A percentile compares a stretch with the other conserved stretches of the same genome.
phyloP scores from a whole-genome alignment of 2,888 invertebrate genomes.

The Ceratothoa steindachneri region DNA sequence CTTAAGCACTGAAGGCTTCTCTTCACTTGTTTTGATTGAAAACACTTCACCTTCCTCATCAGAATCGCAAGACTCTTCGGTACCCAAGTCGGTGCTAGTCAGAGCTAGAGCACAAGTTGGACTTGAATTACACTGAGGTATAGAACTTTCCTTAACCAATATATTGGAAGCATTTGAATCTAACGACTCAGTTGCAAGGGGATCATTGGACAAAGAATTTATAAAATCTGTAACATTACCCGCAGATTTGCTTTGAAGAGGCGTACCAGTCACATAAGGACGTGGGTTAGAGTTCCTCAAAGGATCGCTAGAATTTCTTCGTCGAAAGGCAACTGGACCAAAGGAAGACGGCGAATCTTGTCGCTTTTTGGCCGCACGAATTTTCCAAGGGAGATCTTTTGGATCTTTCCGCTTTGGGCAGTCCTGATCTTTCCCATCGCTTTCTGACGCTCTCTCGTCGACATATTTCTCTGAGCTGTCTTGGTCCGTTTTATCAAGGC shows the following conservation, averaged over 20 bases:
- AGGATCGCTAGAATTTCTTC: slow-evolving; percentile 18
- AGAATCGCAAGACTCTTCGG: slow-evolving; percentile 35
- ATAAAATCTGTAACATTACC: slow-evolving; percentile 21
- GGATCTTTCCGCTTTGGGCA: slow-evolving; percentile 24
- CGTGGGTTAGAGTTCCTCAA: slow-evolving; percentile 28
- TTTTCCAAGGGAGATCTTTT: slow-evolving; percentile 50
- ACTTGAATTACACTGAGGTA: slow-evolving; percentile 21
- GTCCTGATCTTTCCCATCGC: slow-evolving; percentile 21
- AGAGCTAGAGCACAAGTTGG: slow-evolving; percentile 1
- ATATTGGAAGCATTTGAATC: not conserved
- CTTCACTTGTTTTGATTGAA: slow-evolving; percentile 26
- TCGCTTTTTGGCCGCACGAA: slow-evolving; percentile 50
- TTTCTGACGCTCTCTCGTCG: slow-evolving; percentile 10
- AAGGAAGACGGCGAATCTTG: slow-evolving; percentile 54
- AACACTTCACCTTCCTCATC: slow-evolving; percentile 43
- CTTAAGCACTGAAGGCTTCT: not conserved
- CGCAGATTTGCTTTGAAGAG: slow-evolving; percentile 26
- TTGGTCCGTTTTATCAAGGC: slow-evolving; percentile 7
- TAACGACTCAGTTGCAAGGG: not conserved
- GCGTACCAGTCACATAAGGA: slow-evolving; percentile 24
- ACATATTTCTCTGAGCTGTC: slow-evolving; percentile 1
- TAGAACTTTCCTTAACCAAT: not conserved
- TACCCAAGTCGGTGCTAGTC: not conserved
- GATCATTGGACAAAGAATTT: not conserved
- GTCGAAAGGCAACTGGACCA: not conserved